Percentiles rank a stretch among this genome's conserved stretches.
phyloP scores from a whole-genome alignment of 2,888 invertebrate genomes.

The Melanophora roralis region DNA sequence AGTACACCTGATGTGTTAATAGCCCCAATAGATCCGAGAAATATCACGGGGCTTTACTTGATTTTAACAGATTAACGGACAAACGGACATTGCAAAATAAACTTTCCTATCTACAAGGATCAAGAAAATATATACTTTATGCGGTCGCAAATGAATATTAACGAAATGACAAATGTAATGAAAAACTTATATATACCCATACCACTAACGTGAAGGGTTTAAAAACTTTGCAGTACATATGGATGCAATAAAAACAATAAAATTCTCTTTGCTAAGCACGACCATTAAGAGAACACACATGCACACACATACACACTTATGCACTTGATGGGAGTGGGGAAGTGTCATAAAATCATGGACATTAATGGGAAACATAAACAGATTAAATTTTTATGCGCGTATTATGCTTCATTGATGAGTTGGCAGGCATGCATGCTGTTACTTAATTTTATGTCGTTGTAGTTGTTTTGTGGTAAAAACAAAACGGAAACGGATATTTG shows the following conservation, averaged over 20 bases:
- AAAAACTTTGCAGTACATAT: not conserved
- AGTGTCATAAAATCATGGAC: constrained; percentile 23
- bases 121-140: too few species aligned
- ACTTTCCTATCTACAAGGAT: too few species aligned
- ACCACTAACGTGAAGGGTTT: not conserved
- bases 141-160: too few species aligned
- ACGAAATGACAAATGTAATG: too few species aligned
- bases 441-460: too few species aligned
- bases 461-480: constrained; percentile 13
- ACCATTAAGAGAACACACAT: constrained; percentile 18
- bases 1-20: too few species aligned
- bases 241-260: not conserved
- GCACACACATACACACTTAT: not conserved
- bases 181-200: not conserved
- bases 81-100: too few species aligned
- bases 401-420: not conserved
- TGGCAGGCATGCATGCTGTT: not conserved
- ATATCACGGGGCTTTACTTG: too few species aligned
- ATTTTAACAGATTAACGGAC: too few species aligned
- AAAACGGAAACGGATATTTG: constrained; percentile 61
- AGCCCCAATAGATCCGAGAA: too few species aligned
- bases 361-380: constrained; percentile 25
- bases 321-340: not conserved
- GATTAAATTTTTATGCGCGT: not conserved
- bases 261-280: constrained; percentile 3